Evolutionary conservation across 2,113 vertebrate species (phyloP).

Genomic region (Trematocara nigrifrons): DNA sequence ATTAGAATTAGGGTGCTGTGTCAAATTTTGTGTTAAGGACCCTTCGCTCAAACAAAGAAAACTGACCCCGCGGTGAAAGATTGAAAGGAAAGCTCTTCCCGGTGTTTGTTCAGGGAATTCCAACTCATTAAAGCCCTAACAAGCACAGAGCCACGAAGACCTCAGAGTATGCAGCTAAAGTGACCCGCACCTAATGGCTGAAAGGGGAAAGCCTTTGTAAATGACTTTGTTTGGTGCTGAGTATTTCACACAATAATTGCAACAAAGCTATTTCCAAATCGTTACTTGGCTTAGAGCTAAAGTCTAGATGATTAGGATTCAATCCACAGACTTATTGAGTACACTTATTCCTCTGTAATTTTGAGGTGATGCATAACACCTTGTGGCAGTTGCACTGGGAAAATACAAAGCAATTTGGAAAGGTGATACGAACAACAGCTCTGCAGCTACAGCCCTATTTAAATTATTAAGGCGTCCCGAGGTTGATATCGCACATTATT

Average conservation of each 20-base stretch:
- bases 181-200: conserved; percentile 37
- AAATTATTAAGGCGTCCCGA: conserved; percentile 27
- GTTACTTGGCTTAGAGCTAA: conserved; percentile 13
- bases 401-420: conserved; percentile 32
- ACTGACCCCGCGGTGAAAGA: conserved; percentile 1
- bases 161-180: conserved; percentile 32
- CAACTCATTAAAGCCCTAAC: conserved; percentile 51
- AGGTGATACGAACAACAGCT: conserved; percentile 8
- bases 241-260: conserved; percentile 25
- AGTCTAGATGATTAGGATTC: conserved; percentile 16
- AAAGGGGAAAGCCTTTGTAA: conserved; percentile 29
- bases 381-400: neutral
- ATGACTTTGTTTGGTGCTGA: conserved; percentile 26
- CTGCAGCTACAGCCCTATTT: neutral
- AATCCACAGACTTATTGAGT: neutral
- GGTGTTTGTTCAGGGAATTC: conserved; percentile 57
- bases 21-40: conserved; percentile 12
- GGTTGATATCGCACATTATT: conserved; percentile 16
- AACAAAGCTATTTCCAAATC: conserved; percentile 25
- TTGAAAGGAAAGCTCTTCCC: conserved; percentile 43
- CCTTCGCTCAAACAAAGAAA: conserved; percentile 53
- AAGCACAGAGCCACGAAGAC: conserved; percentile 24
- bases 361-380: conserved; percentile 25
- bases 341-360: conserved; percentile 4
- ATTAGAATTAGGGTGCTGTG: conserved; percentile 15